A percentile compares a stretch with the other conserved stretches of the same genome.
Conservation (phyloP, 1,140 invertebrate genomes). For the Drosophila watanabei region DNA sequence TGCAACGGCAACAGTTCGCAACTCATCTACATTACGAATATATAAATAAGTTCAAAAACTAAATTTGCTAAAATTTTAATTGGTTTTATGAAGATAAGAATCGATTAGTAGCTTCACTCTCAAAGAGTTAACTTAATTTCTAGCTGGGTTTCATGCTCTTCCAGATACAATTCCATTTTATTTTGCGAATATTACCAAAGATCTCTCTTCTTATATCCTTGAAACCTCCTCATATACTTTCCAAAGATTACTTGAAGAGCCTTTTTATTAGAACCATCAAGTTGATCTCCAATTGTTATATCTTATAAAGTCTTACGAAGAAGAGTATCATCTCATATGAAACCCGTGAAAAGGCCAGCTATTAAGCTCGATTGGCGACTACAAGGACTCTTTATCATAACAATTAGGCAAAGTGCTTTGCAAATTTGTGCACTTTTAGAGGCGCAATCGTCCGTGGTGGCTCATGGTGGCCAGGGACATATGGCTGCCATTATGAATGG, state of each 20-base stretch:
- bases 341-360: neutral
- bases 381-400: slow-evolving; percentile 51
- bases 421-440: slow-evolving; percentile 65
- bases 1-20: neutral
- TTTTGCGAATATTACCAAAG: too few relatives aligned
- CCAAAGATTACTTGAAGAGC: neutral
- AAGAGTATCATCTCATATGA: neutral
- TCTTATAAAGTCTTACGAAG: slow-evolving; percentile 2
- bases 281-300: slow-evolving; percentile 10
- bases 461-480: slow-evolving; percentile 30
- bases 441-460: slow-evolving; percentile 44
- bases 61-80: neutral
- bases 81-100: neutral
- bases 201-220: neutral
- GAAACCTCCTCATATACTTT: neutral
- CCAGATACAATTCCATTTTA: neutral
- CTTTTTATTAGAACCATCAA: neutral
- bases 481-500: neutral
- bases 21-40: neutral
- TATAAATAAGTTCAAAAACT: neutral
- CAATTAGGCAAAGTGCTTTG: slow-evolving; percentile 68
- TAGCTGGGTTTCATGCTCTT: neutral
- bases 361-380: slow-evolving; percentile 1
- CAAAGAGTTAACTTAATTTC: neutral
- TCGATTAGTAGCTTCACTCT: too few relatives aligned